Base-by-base conservation (phyloP, 2,113 vertebrate species). In the Speoplatyrhinus poulsoni region DNA sequence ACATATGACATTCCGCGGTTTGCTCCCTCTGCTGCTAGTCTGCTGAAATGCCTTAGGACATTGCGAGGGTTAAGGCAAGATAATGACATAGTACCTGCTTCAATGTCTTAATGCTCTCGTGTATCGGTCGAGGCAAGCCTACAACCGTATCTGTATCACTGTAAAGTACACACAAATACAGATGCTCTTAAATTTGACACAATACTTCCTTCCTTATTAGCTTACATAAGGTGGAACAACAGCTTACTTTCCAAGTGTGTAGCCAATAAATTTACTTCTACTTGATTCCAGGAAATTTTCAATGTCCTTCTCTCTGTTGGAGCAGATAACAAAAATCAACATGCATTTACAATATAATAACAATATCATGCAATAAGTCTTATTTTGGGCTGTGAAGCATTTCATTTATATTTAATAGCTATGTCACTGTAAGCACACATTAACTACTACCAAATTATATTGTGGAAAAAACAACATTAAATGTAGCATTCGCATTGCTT, bases 211-310 rank as follows among this genome's bases (percentile, higher is more conserved):
- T 32, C 32, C 10, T 19, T 12, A 6, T 19, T 56, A 17, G 6
- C 19, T 58, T 32, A 55, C 13, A 16, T 32, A 3, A 12, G 9
- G 32, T 58, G 13, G 66, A 52, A 0, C 0, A 32, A 1, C 69
- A 36, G 87, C 94, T 86, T 73, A 98, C 98, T 90, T 97, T 87
- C 98, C 97, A 19, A 98, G 93, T 0, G 96, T 97, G 84, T 98
- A 99, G 49, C 97, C 98, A 0, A 99, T 99, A 85, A 99, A 99
- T 89, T 99, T 99, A 93, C 96, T 99, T 85, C 98, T 93, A 85
- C 97, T 99, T 61, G 96, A 98, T 68, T 99, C 98, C 19, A 99
- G 88, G 86, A 99, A 99, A 86, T 95, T 95, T 90, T 99, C 98
- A 3, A 99, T 99, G 86, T 99, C 98, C 65, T 98, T 99, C 87